Percentiles rank a stretch among this genome's conserved stretches.
These are phyloP conservation scores for Discoglossus pictus DNA, from an alignment of 2,797 vertebrate species.

Conservation along the genomic window DNA sequence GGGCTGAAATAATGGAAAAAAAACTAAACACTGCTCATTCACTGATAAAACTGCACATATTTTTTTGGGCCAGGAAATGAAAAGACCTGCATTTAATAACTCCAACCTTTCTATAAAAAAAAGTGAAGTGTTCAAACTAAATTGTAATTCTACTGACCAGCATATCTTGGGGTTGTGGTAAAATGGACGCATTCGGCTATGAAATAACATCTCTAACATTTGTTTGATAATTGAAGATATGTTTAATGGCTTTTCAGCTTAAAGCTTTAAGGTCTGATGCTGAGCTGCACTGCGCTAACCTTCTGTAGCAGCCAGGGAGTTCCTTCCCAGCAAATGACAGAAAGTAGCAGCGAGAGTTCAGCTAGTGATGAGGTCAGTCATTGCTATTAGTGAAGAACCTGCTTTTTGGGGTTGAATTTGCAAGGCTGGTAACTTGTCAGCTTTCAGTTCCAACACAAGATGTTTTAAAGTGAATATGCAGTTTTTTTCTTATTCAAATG, in stretches of 20 bases:
- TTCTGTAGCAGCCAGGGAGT: background rate
- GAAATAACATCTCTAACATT: constrained; percentile 31
- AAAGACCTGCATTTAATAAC: constrained; percentile 32
- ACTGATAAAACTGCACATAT: constrained; percentile 11
- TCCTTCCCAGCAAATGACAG: background rate
- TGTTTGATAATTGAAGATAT: constrained; percentile 29
- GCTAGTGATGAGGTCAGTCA: constrained; percentile 7
- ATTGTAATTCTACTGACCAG: constrained; percentile 15
- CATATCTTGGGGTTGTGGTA: constrained; percentile 12
- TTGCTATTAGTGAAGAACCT: no score
- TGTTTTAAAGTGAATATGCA: no score
- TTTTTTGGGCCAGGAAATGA: constrained; percentile 26
- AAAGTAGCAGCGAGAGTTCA: background rate
- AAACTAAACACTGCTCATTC: constrained; percentile 13
- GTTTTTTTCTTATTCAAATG: no score
- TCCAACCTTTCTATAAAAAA: constrained; percentile 29
- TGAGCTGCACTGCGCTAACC: background rate
- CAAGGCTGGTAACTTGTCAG: no score
- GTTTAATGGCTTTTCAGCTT: constrained; percentile 15
- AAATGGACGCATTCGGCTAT: constrained; percentile 23
- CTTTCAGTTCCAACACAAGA: no score
- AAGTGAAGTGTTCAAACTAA: constrained; percentile 22
- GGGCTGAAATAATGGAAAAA: constrained; percentile 9
- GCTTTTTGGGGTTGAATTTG: no score
- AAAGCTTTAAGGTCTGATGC: background rate